Evolutionary conservation across 2,888 invertebrate species (phyloP).

Genomic region (Pachliopta kotzebuea): DNA sequence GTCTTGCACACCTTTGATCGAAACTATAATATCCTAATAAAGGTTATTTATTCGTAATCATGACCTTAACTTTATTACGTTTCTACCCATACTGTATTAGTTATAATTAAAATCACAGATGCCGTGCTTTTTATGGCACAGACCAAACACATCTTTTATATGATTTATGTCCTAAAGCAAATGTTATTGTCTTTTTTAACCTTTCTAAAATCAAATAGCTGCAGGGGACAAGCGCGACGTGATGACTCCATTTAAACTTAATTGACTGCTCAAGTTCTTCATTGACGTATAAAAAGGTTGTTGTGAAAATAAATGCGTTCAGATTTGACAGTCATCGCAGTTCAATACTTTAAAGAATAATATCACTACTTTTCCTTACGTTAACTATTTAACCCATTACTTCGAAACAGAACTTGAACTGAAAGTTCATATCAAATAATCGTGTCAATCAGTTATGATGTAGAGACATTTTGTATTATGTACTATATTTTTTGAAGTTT

Average conservation of each 20-base stretch:
- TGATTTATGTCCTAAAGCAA: not conserved
- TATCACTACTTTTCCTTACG: not conserved
- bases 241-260: constrained; percentile 33
- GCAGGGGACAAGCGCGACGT: constrained; percentile 32
- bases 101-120: not conserved
- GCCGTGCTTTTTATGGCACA: not conserved
- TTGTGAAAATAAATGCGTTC: not conserved
- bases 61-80: not conserved
- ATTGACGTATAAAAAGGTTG: constrained; percentile 1
- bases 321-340: not conserved
- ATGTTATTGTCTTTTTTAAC: constrained; percentile 26
- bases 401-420: not conserved
- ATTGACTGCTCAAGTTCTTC: constrained; percentile 33
- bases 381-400: not conserved
- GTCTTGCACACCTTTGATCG: too few species aligned
- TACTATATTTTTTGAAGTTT: not conserved
- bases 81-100: not conserved
- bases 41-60: not conserved
- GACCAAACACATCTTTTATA: not conserved
- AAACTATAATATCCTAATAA: not conserved
- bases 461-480: not conserved
- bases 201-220: constrained; percentile 36
- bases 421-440: not conserved
- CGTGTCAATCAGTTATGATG: not conserved
- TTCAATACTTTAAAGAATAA: not conserved